A percentile compares a stretch with the other conserved stretches of the same genome.
Evolutionary conservation across 2,797 vertebrate genomes (phyloP).

Genomic region (Cynodonichthys magdalenae): DNA sequence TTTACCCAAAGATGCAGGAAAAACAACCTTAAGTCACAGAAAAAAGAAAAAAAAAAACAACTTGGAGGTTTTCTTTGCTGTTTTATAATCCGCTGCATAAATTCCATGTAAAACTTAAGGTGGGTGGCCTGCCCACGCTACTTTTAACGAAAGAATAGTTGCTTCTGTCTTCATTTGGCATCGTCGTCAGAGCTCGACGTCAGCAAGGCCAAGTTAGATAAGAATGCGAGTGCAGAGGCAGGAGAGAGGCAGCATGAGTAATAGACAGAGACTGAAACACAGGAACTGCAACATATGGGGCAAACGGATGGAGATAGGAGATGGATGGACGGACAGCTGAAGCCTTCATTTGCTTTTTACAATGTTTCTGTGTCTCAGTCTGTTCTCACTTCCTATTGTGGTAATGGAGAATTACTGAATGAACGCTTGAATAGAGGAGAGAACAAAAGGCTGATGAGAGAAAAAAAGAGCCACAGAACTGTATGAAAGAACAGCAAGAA

Average conservation of each 20-base stretch:
- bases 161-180: slow-evolving; percentile 63
- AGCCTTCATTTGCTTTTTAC: slow-evolving; percentile 21
- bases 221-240: slow-evolving; percentile 61
- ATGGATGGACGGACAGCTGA: slow-evolving; percentile 18
- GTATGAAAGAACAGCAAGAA: slow-evolving; percentile 55
- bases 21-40: slow-evolving; percentile 17
- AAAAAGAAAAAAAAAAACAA: slow-evolving; percentile 9
- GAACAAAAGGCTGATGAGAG: slow-evolving; percentile 59
- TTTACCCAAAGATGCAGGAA: slow-evolving; percentile 21
- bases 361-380: slow-evolving; percentile 28
- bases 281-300: slow-evolving; percentile 16
- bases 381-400: slow-evolving; percentile 48
- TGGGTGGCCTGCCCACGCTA: slow-evolving; percentile 65
- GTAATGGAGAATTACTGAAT: slow-evolving; percentile 51
- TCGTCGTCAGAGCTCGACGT: slow-evolving; percentile 39
- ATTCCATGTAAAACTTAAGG: slow-evolving; percentile 59
- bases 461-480: slow-evolving; percentile 51
- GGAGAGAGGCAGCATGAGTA: slow-evolving; percentile 57
- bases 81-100: slow-evolving; percentile 48
- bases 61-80: slow-evolving; percentile 31
- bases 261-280: slow-evolving; percentile 31
- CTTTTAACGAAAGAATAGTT: slow-evolving; percentile 57
- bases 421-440: slow-evolving; percentile 51
- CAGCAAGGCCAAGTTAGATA: slow-evolving; percentile 63
- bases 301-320: slow-evolving; percentile 16